These are phyloP conservation scores for Drosophila melanica DNA, from an alignment of 1,140 invertebrate species.

Conservation along the genomic window DNA sequence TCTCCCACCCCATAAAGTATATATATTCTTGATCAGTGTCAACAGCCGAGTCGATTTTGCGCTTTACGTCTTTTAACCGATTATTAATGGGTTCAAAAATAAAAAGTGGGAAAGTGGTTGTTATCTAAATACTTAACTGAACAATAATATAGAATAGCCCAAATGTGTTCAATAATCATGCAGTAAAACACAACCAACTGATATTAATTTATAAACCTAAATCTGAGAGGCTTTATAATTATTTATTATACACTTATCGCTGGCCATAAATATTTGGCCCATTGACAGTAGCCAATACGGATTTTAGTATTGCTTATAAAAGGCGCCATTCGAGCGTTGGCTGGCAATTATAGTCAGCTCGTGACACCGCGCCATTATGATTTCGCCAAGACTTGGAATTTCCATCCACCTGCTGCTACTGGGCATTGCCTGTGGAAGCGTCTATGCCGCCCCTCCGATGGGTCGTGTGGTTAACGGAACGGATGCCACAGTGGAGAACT, in stretches of 20 bases:
- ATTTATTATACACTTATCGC: conserved; percentile 30
- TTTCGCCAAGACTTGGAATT: conserved; percentile 17
- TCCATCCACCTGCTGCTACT: conserved; percentile 22
- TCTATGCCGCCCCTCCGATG: conserved; percentile 39
- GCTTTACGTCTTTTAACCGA: too few species aligned
- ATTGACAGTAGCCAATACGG: conserved; percentile 1
- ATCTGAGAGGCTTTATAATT: conserved; percentile 2
- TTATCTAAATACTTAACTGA: too few species aligned
- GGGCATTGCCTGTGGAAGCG: conserved; percentile 2
- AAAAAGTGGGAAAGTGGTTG: too few species aligned
- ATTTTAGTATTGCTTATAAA: conserved; percentile 23
- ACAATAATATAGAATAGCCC: neutral
- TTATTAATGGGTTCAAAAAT: too few species aligned
- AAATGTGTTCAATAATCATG: neutral
- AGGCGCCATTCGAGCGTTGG: neutral
- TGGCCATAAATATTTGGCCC: conserved; percentile 19
- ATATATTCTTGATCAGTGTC: too few species aligned
- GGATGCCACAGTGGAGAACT: conserved; percentile 54
- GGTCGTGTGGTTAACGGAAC: conserved; percentile 78
- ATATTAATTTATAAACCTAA: neutral
- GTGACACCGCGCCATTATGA: conserved; percentile 26
- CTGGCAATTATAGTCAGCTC: neutral
- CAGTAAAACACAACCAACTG: neutral
- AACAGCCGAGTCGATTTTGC: too few species aligned
- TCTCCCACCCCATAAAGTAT: too few species aligned